Conservation (phyloP, 2,113 vertebrate genomes). For the Forbesichthys papilliferus region DNA sequence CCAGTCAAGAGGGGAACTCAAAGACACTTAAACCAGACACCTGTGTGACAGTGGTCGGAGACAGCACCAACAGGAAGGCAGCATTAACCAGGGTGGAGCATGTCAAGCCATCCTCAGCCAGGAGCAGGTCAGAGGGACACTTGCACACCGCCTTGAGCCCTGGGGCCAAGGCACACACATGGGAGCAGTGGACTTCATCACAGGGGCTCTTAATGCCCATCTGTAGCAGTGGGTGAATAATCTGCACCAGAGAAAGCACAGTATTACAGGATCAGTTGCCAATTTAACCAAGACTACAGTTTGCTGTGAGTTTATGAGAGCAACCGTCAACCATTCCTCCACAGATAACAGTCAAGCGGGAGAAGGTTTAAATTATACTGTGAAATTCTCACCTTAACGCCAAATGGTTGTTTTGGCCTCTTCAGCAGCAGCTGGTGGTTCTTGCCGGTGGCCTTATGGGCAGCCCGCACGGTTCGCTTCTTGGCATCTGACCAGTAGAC, state of each 20-base stretch:
- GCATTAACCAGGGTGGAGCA: slow-evolving; percentile 77
- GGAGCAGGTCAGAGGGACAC: slow-evolving; percentile 74
- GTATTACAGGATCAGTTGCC: neutral
- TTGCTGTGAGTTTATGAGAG: neutral
- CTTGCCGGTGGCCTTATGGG: slow-evolving; percentile 83
- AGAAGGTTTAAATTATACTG: neutral
- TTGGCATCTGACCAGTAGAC: slow-evolving; percentile 89
- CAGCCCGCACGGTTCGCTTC: slow-evolving; percentile 77
- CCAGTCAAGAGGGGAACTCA: neutral
- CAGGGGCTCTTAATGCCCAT: slow-evolving; percentile 72
- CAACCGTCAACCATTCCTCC: too few species aligned
- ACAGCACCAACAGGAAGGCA: slow-evolving; percentile 78
- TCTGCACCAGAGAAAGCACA: slow-evolving; percentile 45
- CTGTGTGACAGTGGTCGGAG: slow-evolving; percentile 75
- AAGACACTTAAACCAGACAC: slow-evolving; percentile 54
- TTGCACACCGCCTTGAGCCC: slow-evolving; percentile 77
- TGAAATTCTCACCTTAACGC: slow-evolving; percentile 78
- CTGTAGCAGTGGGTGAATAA: slow-evolving; percentile 76
- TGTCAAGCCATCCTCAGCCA: slow-evolving; percentile 71
- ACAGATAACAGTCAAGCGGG: too few species aligned
- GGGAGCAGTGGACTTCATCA: slow-evolving; percentile 75
- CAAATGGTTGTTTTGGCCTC: slow-evolving; percentile 78
- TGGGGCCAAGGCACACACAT: slow-evolving; percentile 84
- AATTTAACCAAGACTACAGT: neutral
- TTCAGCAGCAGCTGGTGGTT: slow-evolving; percentile 79